Evolutionary conservation across 2,113 vertebrate species (phyloP), one percentile per base, ranked within the genome.

Genomic region (Orthonyx spaldingii): DNA sequence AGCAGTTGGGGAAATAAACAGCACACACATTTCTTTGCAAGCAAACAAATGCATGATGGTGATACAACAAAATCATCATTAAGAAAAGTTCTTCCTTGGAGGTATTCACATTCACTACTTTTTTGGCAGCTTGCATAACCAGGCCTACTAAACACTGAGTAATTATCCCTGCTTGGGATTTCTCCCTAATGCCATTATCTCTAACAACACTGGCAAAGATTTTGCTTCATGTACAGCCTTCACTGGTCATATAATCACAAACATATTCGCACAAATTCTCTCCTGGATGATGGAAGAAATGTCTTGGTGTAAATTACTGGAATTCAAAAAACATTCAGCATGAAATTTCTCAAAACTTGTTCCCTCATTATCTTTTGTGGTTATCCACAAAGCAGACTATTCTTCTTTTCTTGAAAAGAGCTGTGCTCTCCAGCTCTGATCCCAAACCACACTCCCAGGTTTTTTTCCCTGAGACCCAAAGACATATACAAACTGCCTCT

Each of bases 161-260:
- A 93, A 89, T 91, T 91, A 85, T 46, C n/a, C 41, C 70, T 87
- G 53, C 66, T 72, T 16, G 2, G 78, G 70, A 82, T 85, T 93
- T 90, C 50, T 95, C 64, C 63, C 55, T 92, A 69, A 94, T 91
- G 81, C 24, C 52, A 64, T 94, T 94, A 91, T 77, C 59, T 63
- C 69, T 85, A 89, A 82, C 42, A 35, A 65, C 60, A 60, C 53
- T 71, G 53, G 74, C 81, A 91, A 94, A 94, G 60, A 64, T 56
- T 93, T 82, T 82, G 30, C 57, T 96, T 85, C 82, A 41, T 30
- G 32, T 65, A 46, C 2, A 8, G 75, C 44, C 75, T 82, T 72
- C 60, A 55, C 15, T 91, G 53, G 68, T 30, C 72, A 72, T 84
- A 30, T 70, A 84, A 91, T 75, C 90, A 84, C 30, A 63, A 92